Conservation (phyloP, 2,113 vertebrate genomes). For the Diphyllodes magnificus region DNA sequence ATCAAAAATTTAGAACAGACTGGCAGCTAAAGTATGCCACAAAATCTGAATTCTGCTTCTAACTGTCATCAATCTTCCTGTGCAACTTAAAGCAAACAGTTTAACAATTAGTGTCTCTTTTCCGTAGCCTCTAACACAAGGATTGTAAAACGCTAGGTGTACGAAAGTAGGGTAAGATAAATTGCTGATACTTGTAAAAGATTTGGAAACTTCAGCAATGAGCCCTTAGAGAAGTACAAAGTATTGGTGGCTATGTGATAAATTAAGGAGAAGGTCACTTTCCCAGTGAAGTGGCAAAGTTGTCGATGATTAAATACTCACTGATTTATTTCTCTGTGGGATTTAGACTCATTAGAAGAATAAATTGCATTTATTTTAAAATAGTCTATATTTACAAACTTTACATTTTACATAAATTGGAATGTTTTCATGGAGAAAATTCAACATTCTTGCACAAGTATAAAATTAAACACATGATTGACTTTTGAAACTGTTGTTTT, state of each 20-base stretch:
- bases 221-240: neutral
- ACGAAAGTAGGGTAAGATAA: neutral
- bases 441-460: neutral
- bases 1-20: neutral
- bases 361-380: neutral
- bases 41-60: neutral
- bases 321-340: neutral
- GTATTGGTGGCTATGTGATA: neutral
- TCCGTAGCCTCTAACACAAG: neutral
- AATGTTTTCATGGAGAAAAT: neutral
- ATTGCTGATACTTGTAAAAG: neutral
- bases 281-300: neutral
- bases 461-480: neutral
- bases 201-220: neutral
- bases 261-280: neutral
- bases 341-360: neutral
- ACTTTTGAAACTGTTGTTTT: neutral
- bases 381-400: neutral
- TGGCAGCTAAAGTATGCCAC: neutral
- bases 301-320: neutral
- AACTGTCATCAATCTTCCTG: neutral
- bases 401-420: neutral
- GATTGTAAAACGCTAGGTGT: neutral
- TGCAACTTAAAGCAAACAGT: neutral
- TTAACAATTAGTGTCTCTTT: neutral